These are phyloP conservation scores for Glandiceps talaboti DNA, from an alignment of 53 echinoderm and acorn worm species.

Conservation along the genomic window DNA sequence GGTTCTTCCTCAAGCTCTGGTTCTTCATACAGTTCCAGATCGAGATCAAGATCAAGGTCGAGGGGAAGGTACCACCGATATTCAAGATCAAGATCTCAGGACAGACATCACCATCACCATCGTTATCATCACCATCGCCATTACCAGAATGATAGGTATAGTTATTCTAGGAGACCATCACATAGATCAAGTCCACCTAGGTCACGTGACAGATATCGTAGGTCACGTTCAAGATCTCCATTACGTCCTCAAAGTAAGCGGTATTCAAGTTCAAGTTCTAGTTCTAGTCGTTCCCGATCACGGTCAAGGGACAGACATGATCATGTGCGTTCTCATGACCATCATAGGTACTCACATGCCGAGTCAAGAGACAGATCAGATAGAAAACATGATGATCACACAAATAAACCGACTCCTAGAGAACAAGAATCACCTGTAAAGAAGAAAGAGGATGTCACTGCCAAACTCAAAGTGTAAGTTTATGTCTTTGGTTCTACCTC, in stretches of 20 bases:
- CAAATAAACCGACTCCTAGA: not conserved
- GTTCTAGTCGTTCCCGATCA: conserved; percentile 6
- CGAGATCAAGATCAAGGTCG: conserved; percentile 13
- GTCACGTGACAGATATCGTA: conserved; percentile 17
- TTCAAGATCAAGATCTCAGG: not conserved
- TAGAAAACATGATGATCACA: not conserved
- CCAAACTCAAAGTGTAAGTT: not conserved
- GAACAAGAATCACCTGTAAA: not conserved
- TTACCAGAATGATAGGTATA: conserved; percentile 8
- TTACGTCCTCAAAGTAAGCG: conserved; percentile 11
- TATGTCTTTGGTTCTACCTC: too few relatives aligned
- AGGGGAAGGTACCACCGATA: not conserved
- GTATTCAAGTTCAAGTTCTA: conserved; percentile 21
- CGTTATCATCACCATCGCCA: conserved; percentile 25
- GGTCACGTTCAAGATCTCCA: conserved; percentile 29
- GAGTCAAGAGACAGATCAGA: not conserved
- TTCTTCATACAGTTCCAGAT: not conserved
- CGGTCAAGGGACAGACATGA: conserved; percentile 7
- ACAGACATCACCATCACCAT: conserved; percentile 20
- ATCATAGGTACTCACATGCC: too few relatives aligned
- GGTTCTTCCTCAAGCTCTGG: too few relatives aligned
- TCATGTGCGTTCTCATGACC: not conserved
- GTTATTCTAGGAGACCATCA: conserved; percentile 21
- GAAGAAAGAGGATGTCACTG: not conserved
- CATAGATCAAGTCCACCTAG: not conserved